A percentile compares a stretch with the other conserved stretches of the same genome.
These are phyloP conservation scores for Pseudocheirus occidentalis DNA, from an alignment of 2,797 vertebrate genomes.

Conservation along the genomic window DNA sequence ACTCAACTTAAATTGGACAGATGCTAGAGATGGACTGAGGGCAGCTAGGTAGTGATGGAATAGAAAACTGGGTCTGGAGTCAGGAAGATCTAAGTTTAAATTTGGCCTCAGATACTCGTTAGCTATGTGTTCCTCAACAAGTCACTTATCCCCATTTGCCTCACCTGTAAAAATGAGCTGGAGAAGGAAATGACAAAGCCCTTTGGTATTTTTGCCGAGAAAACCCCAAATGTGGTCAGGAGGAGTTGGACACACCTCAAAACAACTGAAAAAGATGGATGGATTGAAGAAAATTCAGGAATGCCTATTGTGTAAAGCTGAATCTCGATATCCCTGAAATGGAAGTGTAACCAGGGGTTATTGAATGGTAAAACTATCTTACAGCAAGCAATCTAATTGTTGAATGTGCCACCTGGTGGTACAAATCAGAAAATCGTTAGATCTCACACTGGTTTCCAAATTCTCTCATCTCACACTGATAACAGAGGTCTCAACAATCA, in stretches of 20 bases:
- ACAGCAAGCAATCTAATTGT: conserved; percentile 40
- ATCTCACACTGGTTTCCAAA: not conserved
- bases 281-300: not conserved
- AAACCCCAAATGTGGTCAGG: no score
- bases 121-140: not conserved
- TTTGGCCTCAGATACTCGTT: not conserved
- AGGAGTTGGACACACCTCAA: not conserved
- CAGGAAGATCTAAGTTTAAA: not conserved
- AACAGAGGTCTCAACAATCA: conserved; percentile 32
- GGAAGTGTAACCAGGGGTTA: conserved; percentile 7
- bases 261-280: not conserved
- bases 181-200: not conserved
- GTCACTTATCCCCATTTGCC: not conserved
- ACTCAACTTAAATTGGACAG: not conserved
- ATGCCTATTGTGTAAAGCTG: conserved; percentile 6
- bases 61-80: not conserved
- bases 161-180: not conserved
- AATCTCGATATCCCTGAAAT: conserved; percentile 6
- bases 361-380: conserved; percentile 16
- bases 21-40: not conserved
- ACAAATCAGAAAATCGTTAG: conserved; percentile 50
- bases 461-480: conserved; percentile 1
- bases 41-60: not conserved
- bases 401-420: conserved; percentile 6
- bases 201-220: not conserved